A percentile compares a stretch with the other conserved stretches of the same genome.
Conservation (phyloP, 2,113 vertebrate genomes). For the Aplodontia rufa region DNA sequence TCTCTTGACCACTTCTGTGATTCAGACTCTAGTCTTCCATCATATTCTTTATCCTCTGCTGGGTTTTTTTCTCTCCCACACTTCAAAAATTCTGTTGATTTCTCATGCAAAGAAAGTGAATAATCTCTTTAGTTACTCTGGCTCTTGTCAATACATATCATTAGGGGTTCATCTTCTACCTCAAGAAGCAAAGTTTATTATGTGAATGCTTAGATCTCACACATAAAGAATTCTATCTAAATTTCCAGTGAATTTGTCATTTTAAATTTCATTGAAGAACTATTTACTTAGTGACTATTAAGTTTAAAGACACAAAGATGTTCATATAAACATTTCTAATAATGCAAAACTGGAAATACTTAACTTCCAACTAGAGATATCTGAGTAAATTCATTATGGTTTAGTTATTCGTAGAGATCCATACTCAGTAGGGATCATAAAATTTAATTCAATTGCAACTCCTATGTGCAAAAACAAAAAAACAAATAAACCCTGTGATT, state of each 20-base stretch:
- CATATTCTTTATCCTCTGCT: background rate
- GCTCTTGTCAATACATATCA: background rate
- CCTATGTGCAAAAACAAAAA: background rate
- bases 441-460: background rate
- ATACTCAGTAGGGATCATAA: background rate
- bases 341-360: background rate
- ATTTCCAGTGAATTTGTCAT: background rate
- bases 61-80: background rate
- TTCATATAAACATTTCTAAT: background rate
- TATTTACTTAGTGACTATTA: background rate
- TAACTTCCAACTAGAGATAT: background rate
- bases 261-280: background rate
- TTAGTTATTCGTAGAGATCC: background rate
- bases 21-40: background rate
- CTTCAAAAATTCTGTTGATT: background rate
- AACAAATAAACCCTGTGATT: background rate
- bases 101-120: background rate
- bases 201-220: background rate
- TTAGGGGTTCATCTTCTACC: background rate
- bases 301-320: background rate
- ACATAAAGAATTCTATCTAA: background rate
- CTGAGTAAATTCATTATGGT: slow-evolving; percentile 1
- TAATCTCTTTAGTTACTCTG: background rate
- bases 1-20: background rate
- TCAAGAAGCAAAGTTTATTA: background rate